phyloP scores from a whole-genome alignment of 1,140 invertebrate species.

The Helicoverpa zea region DNA sequence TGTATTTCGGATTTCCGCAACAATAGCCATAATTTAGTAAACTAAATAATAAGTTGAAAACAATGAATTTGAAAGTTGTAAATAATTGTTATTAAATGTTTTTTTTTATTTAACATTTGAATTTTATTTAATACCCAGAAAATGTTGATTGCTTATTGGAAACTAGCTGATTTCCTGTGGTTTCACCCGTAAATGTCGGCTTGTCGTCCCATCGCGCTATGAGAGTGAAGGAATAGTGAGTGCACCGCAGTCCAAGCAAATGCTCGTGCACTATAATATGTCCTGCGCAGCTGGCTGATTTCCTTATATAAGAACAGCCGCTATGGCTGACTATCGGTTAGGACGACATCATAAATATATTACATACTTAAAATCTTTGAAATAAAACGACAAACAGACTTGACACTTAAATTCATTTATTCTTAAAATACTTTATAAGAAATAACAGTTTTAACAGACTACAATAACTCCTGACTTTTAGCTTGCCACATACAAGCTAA shows the following conservation, averaged over 20 bases:
- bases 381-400: not conserved
- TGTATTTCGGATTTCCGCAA: not conserved
- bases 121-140: not conserved
- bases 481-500: slow-evolving; percentile 5
- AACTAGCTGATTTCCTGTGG: no score
- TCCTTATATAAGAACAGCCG: no score
- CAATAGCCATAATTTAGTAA: not conserved
- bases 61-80: slow-evolving; percentile 13
- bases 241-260: no score
- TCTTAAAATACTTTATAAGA: slow-evolving; percentile 39
- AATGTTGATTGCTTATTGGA: no score
- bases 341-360: no score
- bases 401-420: slow-evolving; percentile 35
- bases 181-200: no score
- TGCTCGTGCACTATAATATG: no score
- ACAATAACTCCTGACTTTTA: slow-evolving; percentile 7
- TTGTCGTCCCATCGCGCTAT: no score
- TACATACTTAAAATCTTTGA: not conserved
- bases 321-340: no score
- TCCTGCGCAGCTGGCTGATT: no score
- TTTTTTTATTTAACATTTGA: not conserved
- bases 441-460: slow-evolving; percentile 26
- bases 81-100: slow-evolving; percentile 25
- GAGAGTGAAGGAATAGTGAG: no score
- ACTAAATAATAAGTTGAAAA: slow-evolving; percentile 4